Conservation (phyloP, 2,888 invertebrate genomes). For the Enoplolaimus lenunculus region DNA sequence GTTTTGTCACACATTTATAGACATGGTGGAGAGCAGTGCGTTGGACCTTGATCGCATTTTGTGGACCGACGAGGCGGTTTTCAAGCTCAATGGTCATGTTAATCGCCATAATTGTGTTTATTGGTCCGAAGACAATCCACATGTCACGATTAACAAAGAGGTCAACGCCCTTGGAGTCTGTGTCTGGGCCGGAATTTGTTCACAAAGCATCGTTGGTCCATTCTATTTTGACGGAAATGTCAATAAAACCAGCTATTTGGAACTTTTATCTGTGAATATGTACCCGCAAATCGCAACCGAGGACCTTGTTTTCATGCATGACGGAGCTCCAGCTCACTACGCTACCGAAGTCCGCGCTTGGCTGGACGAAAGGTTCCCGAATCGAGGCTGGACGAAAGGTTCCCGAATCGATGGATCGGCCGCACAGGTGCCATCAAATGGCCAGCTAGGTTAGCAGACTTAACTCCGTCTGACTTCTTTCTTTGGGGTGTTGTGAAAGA, state of each 20-base stretch:
- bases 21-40: neutral
- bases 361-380: neutral
- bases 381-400: neutral
- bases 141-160: constrained; percentile 1
- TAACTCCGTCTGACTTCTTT: neutral
- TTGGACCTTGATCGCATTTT: neutral
- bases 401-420: neutral
- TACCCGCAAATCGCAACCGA: neutral
- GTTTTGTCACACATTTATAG: neutral
- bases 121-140: neutral
- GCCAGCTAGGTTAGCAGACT: neutral
- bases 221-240: neutral
- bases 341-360: neutral
- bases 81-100: constrained; percentile 1
- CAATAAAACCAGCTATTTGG: constrained; percentile 1
- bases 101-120: constrained; percentile 1
- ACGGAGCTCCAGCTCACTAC: neutral
- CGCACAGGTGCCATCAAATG: neutral
- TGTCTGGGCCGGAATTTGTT: neutral
- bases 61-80: constrained; percentile 1
- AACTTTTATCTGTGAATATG: neutral
- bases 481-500: neutral
- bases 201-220: neutral
- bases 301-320: constrained; percentile 1
- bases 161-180: neutral